phyloP scores from a whole-genome alignment of 2,888 invertebrate genomes.

The Latrodectus elegans region DNA sequence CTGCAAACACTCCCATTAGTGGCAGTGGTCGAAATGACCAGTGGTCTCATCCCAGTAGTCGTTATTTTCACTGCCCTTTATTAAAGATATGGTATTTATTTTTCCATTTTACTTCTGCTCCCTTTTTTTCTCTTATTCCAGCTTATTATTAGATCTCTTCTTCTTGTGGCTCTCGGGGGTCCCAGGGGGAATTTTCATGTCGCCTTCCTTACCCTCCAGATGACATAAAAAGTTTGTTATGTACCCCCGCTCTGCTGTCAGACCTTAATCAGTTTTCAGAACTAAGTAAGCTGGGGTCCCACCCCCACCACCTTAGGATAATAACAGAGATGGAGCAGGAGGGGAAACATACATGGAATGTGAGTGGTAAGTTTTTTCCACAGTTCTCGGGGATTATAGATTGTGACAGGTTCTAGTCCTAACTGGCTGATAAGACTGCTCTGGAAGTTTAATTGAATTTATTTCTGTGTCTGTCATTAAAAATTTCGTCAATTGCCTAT shows the following conservation, averaged over 20 bases:
- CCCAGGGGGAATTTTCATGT: constrained; percentile 40
- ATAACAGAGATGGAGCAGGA: not conserved
- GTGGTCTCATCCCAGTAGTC: not conserved
- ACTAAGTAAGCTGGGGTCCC: constrained; percentile 10
- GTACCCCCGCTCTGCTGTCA: not conserved
- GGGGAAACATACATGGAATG: not conserved
- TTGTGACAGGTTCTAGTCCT: constrained; percentile 5
- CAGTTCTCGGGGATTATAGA: constrained; percentile 15
- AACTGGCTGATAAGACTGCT: not conserved
- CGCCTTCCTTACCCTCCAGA: not conserved
- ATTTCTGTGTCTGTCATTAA: not conserved
- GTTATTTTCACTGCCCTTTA: constrained; percentile 43
- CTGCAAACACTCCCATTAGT: constrained; percentile 2
- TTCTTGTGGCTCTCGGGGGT: constrained; percentile 6
- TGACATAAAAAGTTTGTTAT: constrained; percentile 16
- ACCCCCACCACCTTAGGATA: not conserved
- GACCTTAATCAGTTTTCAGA: constrained; percentile 15
- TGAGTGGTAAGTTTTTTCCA: not conserved
- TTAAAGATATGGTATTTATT: constrained; percentile 45
- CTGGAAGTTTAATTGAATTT: constrained; percentile 14
- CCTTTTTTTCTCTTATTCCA: constrained; percentile 12
- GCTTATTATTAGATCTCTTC: constrained; percentile 48
- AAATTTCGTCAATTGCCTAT: not conserved
- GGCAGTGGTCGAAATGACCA: constrained; percentile 7
- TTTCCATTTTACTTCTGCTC: constrained; percentile 12